Percentiles rank a stretch among this genome's conserved stretches.
These are phyloP conservation scores for Hesperophylax magnus DNA, from an alignment of 1,140 invertebrate genomes.

Conservation along the genomic window DNA sequence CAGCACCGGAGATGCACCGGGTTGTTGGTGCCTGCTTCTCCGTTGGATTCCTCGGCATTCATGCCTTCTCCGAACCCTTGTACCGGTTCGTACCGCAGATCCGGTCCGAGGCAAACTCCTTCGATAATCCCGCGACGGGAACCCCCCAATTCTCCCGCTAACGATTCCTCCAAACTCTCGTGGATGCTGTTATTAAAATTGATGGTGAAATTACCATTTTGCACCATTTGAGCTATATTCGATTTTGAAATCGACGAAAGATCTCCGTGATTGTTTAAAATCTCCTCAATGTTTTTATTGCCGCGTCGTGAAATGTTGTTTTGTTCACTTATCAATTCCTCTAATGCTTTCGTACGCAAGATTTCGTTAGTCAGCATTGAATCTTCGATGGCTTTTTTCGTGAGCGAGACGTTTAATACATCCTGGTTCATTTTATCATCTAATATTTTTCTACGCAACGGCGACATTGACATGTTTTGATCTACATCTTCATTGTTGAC, in stretches of 20 bases:
- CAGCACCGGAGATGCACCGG: conserved; percentile 62
- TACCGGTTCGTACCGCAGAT: conserved; percentile 66
- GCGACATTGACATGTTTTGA: conserved; percentile 12
- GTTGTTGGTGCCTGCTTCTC: conserved; percentile 62
- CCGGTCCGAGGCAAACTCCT: conserved; percentile 64
- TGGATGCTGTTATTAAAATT: conserved; percentile 1
- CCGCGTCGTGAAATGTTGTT: neutral
- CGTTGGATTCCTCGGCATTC: conserved; percentile 39
- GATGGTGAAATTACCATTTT: conserved; percentile 23
- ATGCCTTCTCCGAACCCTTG: conserved; percentile 59
- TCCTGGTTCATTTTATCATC: conserved; percentile 43
- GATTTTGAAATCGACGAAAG: conserved; percentile 8
- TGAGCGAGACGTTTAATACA: conserved; percentile 7
- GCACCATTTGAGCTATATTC: conserved; percentile 9
- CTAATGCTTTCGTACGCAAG: conserved; percentile 16
- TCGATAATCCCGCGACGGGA: conserved; percentile 31
- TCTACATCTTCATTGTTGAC: conserved; percentile 46
- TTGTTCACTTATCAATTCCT: conserved; percentile 24
- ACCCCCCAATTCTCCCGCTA: conserved; percentile 12
- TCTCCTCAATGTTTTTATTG: neutral
- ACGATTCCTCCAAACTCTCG: conserved; percentile 7
- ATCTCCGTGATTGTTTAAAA: conserved; percentile 15
- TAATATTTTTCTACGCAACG: conserved; percentile 32
- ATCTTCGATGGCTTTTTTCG: conserved; percentile 41
- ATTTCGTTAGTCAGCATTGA: conserved; percentile 4